Conservation (phyloP, 2,113 vertebrate genomes). For the Petrocephalus microphthalmus region DNA sequence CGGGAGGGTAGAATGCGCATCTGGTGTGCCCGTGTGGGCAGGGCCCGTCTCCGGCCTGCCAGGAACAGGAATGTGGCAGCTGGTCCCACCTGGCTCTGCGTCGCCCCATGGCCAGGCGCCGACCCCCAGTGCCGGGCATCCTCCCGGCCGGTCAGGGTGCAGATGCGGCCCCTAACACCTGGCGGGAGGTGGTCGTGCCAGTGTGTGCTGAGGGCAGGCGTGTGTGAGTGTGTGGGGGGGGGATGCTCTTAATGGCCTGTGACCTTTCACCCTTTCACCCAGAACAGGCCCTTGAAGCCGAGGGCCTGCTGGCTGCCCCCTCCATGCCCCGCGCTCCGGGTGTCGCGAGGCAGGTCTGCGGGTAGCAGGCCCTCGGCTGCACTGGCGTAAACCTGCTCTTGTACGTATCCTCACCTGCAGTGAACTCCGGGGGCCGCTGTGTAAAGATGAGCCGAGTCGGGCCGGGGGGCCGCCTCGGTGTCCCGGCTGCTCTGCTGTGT, state of each 20-base stretch:
- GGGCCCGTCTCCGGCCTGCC: conserved; percentile 47
- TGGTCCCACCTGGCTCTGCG: conserved; percentile 65
- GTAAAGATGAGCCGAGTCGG: neutral
- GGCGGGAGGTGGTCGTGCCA: conserved; percentile 53
- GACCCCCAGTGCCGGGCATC: conserved; percentile 54
- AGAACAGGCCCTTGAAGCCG: conserved; percentile 52
- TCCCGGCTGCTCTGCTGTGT: neutral
- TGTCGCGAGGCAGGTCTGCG: conserved; percentile 41
- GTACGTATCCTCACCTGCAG: conserved; percentile 41
- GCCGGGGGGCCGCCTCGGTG: too few species aligned
- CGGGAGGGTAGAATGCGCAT: conserved; percentile 42
- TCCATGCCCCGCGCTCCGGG: conserved; percentile 26
- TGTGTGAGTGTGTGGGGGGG: neutral
- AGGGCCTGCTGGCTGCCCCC: conserved; percentile 47
- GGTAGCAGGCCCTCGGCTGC: conserved; percentile 41
- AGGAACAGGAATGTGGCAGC: conserved; percentile 64
- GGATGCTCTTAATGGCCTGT: neutral
- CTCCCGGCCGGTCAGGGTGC: conserved; percentile 53
- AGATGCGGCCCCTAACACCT: conserved; percentile 57
- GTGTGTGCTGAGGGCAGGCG: conserved; percentile 31
- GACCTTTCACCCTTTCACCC: conserved; percentile 27
- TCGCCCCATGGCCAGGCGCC: conserved; percentile 39
- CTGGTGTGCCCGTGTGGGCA: conserved; percentile 50
- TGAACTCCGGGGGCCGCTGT: neutral
- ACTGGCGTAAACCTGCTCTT: conserved; percentile 48